Base-by-base conservation (phyloP, 1,140 invertebrate genomes). In the Trachelipus rathkii region DNA sequence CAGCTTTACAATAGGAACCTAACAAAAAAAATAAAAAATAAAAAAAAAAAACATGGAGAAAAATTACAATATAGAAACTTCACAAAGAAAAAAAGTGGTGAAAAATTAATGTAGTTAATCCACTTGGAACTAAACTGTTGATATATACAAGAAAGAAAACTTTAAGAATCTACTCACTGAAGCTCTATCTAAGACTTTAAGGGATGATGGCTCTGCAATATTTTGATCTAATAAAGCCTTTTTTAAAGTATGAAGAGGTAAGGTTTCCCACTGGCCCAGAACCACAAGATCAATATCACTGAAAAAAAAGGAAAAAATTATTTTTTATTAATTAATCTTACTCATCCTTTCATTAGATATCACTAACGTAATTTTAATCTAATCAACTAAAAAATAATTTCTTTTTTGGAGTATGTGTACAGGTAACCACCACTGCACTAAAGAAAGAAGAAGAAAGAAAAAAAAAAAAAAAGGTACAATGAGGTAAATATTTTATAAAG, bases 201-300 rank as follows among this genome's bases (percentile, higher is more conserved):
- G 92, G 80, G 92, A 92, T 83, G 91, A 89, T 81, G 91, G 89
- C 83, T 95, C 92, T 71, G 95, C 94, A 77, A 98, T 93, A 82
- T 92, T 92, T 84, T 92, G 91, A 76, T 92, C 91, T 75, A 97
- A 87, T 79, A 98, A 88, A 83, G 93, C 93, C 83, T 92, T 90
- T 87, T 98, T 93, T 79, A 98, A 86, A 7, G 94, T 96, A 82
- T 92, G 89, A 75, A 98, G 87, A 77, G 96, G 96, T 83, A 95
- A 87, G 84, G 92, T 91, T 81, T 93, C 90, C 96, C 96, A 98
- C 83, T 95, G 92, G 73, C 95, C 95, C 86, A 95, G 92, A 75
- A 99, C 94, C 80, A 98, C 96, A 83, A 99, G 89, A 88, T 98
- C 96, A 85, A 98, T 98, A 87, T 98, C 96, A 89, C 95, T 97